Evolutionary conservation across 2,113 vertebrate species (phyloP).

Genomic region (Lagopus leucura): DNA sequence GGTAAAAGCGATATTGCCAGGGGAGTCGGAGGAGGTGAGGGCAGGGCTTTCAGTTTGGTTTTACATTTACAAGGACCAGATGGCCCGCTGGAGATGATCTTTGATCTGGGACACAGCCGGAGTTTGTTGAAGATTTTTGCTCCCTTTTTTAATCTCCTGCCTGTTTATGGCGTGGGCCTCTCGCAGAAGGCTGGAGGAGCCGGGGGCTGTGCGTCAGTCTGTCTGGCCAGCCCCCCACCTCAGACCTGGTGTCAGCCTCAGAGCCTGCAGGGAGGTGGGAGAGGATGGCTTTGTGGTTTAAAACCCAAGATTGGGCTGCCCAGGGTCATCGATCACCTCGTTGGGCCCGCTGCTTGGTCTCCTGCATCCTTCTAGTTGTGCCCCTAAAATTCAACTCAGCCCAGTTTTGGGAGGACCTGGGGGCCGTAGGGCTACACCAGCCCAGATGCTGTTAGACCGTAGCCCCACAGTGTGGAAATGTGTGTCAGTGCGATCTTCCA

Average conservation of each 20-base stretch:
- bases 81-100: conserved; percentile 69
- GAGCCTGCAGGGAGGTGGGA: fast-evolving
- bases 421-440: not conserved
- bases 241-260: not conserved
- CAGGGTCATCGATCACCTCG: not conserved
- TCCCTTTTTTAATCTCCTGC: conserved; percentile 7
- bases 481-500: not conserved
- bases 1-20: conserved; percentile 45
- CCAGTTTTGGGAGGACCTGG: not conserved
- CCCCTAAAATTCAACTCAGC: not conserved
- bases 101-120: conserved; percentile 66
- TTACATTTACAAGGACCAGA: conserved; percentile 74
- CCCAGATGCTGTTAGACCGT: not conserved
- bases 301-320: not conserved
- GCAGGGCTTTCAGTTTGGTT: conserved; percentile 69
- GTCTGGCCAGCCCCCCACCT: fast-evolving
- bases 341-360: not conserved
- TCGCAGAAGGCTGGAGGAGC: not conserved
- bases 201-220: not conserved
- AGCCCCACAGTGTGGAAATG: not conserved
- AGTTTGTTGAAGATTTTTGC: not conserved
- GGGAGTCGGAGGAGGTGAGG: conserved; percentile 59
- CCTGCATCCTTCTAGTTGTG: not conserved
- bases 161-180: conserved; percentile 16
- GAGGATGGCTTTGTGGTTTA: not conserved